Base-by-base conservation (phyloP, 2,888 invertebrate species). In the Calliopum simillimum region DNA sequence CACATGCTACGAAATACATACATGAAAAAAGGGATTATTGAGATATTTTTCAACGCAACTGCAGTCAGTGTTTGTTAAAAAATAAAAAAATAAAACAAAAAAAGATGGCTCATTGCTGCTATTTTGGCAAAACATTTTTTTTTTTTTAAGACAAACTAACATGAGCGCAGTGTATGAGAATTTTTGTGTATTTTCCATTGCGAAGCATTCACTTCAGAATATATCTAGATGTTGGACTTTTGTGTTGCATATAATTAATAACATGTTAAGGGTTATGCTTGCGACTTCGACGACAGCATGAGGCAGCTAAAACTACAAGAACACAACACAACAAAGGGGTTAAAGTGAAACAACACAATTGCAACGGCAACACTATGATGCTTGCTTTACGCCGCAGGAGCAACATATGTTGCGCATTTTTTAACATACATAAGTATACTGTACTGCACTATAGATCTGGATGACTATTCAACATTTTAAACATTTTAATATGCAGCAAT, bases 321-420 rank as follows among this genome's bases (percentile, higher is more conserved):
- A 41, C 4, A 43, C 21, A 53, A 25, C 33, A 64, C 14, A 56
- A 25, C 56, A 56, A 44, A 64, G 41, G 11, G 13, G 16, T 14
- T 25, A 55, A 53, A 49, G 16, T 13, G 2, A 51, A 23, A 16
- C 14, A 23, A 43, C n/a, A 44, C 11, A 41, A 64, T 8, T 33
- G 33, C 46, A 55, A 47, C 64, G 19, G 33, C 21, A 6, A 56
- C 46, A 66, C 33, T 33, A 8, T 33, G n/a, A n/a, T n/a, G n/a
- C n/a, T n/a, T n/a, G 33, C 33, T 33, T 33, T 33, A 33, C 33
- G 66, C 66, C 66, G 58, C 56, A 23, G 66, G 47, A 58, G 46
- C 66, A 55, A 55, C 65, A 65, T 43, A 65, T 65, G 65, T 65
- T 62, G n/a, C 51, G 64, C 49, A 64, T 64, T 64, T 64, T 33